A percentile compares a stretch with the other conserved stretches of the same genome.
phyloP scores from a whole-genome alignment of 1,140 invertebrate genomes.

The Himalopsyche phryganea region DNA sequence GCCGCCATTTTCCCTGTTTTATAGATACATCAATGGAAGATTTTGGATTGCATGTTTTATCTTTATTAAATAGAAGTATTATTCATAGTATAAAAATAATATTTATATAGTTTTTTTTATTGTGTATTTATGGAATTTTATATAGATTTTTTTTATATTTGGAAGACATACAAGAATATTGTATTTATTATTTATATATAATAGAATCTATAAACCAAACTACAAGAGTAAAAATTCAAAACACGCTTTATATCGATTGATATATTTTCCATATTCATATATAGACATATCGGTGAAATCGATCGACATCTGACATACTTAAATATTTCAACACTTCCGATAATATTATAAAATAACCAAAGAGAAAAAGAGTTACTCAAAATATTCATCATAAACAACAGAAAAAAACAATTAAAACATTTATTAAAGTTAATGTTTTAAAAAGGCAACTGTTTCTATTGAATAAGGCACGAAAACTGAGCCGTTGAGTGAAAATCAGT shows the following conservation, averaged over 20 bases:
- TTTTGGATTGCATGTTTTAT: constrained; percentile 20
- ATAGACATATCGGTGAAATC: no score
- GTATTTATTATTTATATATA: constrained; percentile 11
- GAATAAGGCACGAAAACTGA: no score
- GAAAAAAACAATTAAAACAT: no score
- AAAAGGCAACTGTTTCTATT: no score
- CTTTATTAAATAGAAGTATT: constrained; percentile 21
- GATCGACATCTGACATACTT: no score
- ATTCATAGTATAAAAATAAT: constrained; percentile 18
- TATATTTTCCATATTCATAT: no score
- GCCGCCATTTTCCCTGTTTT: background rate
- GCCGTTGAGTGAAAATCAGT: no score
- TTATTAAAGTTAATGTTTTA: no score
- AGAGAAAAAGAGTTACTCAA: no score
- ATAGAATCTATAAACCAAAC: constrained; percentile 1
- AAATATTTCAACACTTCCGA: no score
- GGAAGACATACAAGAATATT: constrained; percentile 25
- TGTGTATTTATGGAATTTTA: constrained; percentile 10
- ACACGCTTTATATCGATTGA: background rate
- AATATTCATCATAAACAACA: no score
- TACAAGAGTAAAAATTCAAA: background rate
- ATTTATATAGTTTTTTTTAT: constrained; percentile 17
- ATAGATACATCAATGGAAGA: constrained; percentile 21
- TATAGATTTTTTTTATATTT: constrained; percentile 18
- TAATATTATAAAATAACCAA: no score